Evolutionary conservation across 2,888 invertebrate genomes (phyloP).

Genomic region (Microdon myrmicae): DNA sequence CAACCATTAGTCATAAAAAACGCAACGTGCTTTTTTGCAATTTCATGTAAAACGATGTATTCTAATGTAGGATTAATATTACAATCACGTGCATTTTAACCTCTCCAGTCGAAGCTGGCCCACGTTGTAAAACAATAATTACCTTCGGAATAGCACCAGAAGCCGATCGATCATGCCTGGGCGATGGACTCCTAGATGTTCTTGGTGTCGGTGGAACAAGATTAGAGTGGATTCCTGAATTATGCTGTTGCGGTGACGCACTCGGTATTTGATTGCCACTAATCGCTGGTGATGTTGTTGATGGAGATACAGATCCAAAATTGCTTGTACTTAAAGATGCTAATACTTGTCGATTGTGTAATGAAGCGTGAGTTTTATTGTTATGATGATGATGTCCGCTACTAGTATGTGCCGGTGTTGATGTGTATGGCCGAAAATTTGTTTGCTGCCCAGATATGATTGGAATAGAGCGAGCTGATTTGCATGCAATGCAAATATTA

Average conservation of each 20-base stretch:
- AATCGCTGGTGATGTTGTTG: slow-evolving; percentile 44
- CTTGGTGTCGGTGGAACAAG: slow-evolving; percentile 59
- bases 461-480: slow-evolving; percentile 69
- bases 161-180: slow-evolving; percentile 66
- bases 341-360: slow-evolving; percentile 55
- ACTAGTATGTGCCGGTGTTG: slow-evolving; percentile 48
- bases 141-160: slow-evolving; percentile 46
- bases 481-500: slow-evolving; percentile 79
- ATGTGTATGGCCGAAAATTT: slow-evolving; percentile 58
- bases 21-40: too few relatives aligned
- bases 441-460: slow-evolving; percentile 62
- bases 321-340: slow-evolving; percentile 51
- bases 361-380: slow-evolving; percentile 51
- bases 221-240: slow-evolving; percentile 48
- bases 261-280: slow-evolving; percentile 56
- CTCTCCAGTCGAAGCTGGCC: too few relatives aligned
- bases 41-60: too few relatives aligned
- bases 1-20: too few relatives aligned
- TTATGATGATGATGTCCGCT: slow-evolving; percentile 44
- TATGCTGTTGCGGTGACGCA: slow-evolving; percentile 45
- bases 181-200: slow-evolving; percentile 69
- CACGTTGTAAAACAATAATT: too few relatives aligned
- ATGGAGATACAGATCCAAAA: slow-evolving; percentile 29
- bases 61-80: too few relatives aligned
- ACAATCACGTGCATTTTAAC: too few relatives aligned